A percentile compares a stretch with the other conserved stretches of the same genome.
phyloP scores from a whole-genome alignment of 2,113 vertebrate species.

The Aramus guarauna region DNA sequence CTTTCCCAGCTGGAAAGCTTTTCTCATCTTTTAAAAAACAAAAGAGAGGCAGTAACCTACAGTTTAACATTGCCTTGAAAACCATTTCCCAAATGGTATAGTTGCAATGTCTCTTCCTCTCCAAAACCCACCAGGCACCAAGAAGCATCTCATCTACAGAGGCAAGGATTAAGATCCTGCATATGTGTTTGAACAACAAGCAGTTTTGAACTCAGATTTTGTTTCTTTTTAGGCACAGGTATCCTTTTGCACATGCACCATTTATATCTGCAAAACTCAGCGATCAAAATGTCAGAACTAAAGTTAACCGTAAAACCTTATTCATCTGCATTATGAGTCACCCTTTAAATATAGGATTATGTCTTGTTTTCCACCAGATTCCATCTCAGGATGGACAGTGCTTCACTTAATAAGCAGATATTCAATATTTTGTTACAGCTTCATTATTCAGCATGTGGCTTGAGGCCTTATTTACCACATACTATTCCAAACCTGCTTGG shows the following conservation, averaged over 20 bases:
- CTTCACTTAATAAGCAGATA: slow-evolving; percentile 36
- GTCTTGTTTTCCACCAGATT: not conserved
- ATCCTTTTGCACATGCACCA: not conserved
- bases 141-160: not conserved
- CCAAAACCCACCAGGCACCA: not conserved
- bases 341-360: not conserved
- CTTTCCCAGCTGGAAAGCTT: not conserved
- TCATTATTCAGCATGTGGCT: not conserved
- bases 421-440: not conserved
- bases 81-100: not conserved
- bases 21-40: not conserved
- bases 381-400: not conserved
- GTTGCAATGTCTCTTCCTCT: not conserved
- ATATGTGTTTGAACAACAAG: not conserved
- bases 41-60: not conserved
- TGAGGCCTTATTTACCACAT: not conserved
- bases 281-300: not conserved
- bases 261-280: not conserved
- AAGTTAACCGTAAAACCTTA: not conserved
- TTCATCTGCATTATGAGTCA: not conserved
- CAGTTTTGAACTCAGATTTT: not conserved
- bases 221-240: not conserved
- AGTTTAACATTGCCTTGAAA: not conserved
- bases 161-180: not conserved
- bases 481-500: not conserved